Evolutionary conservation across 2,797 vertebrate species (phyloP).

Genomic region (Falco peregrinus): DNA sequence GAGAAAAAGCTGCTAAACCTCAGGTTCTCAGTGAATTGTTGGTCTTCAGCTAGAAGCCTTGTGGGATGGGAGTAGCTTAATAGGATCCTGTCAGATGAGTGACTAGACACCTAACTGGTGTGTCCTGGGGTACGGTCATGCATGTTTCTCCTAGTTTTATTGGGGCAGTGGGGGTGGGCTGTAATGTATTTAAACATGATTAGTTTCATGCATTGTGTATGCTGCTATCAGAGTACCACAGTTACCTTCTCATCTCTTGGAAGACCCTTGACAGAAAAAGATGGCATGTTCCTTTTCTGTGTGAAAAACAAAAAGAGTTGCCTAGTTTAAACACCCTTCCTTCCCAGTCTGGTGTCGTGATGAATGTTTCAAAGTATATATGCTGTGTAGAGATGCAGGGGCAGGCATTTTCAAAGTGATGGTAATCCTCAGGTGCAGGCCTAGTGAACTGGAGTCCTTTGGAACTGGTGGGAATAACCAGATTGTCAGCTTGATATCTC

Average conservation of each 20-base stretch:
- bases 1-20: neutral
- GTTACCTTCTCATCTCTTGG: neutral
- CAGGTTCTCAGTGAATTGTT: neutral
- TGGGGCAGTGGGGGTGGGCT: neutral
- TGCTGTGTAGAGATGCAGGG: neutral
- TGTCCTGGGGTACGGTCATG: neutral
- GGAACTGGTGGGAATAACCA: neutral
- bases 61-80: neutral
- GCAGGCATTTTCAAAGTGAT: neutral
- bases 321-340: neutral
- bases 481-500: neutral
- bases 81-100: neutral
- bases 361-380: neutral
- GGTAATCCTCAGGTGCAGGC: neutral
- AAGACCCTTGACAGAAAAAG: neutral
- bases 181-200: neutral
- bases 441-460: neutral
- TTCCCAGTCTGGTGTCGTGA: neutral
- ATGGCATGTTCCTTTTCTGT: fast-evolving
- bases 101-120: neutral
- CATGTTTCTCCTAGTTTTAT: neutral
- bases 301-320: neutral
- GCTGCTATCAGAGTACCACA: neutral
- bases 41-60: neutral
- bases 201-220: neutral